Evolutionary conservation across 2,113 vertebrate genomes (phyloP), one percentile per base, ranked within the genome.

Genomic region (Astatotilapia flaviijosephi): DNA sequence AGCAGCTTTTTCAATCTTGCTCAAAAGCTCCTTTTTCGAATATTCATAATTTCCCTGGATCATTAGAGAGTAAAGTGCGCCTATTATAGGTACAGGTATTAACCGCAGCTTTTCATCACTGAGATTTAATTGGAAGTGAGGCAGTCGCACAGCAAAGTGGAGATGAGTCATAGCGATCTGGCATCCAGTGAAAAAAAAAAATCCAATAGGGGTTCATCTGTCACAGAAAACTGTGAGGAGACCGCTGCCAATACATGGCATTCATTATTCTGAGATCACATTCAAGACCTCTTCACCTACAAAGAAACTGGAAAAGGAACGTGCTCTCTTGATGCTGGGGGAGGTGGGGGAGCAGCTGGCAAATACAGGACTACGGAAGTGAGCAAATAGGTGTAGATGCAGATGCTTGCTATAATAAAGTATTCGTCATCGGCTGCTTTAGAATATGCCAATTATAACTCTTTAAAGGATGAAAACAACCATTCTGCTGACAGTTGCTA

Each of bases 361-460:
- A 91, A 65, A 85, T 77, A 80, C 86, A 79, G 62, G 42, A 82
- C 56, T 31, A 51, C 26, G 90, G 89, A 80, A 86, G 87, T 86
- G 65, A 88, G 85, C 55, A 56, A 89, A 88, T 87, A 91, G 87
- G 88, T 85, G 87, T 73, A 45, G 77, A 82, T 85, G 93, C 93
- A 95, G 94, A 94, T 95, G 94, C 93, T 93, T 90, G 51, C 65
- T 60, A 53, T 80, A 75, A 92, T 87, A 93, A 92, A 87, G 54
- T 9, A 83, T 19, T 45, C 42, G 9, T 80, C 86, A 83, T 73
- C 70, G 55, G 88, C 65, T 37, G 80, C 90, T 85, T 90, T 45
- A 42, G 49, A 85, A 65, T 73, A 88, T 21, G 80, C 79, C 81
- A 84, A 89, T 91, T 93, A 90, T 82, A 91, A 65, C 86, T 90